phyloP scores from a whole-genome alignment of 2,797 vertebrate genomes.

The Spinus olivaceus region DNA sequence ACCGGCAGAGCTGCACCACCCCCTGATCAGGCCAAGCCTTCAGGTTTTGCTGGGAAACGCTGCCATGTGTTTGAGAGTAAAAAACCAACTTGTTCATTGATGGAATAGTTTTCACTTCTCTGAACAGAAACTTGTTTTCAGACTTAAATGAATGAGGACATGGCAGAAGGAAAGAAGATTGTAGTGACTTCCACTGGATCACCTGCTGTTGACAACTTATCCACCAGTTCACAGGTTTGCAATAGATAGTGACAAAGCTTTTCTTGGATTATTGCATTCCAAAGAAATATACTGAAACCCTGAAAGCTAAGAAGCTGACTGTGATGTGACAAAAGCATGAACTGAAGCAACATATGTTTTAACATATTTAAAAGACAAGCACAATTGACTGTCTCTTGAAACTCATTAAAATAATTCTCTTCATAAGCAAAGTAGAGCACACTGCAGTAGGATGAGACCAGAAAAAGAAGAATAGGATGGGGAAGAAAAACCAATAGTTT shows the following conservation, averaged over 20 bases:
- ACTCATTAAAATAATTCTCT: background rate
- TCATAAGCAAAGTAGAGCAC: background rate
- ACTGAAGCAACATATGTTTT: background rate
- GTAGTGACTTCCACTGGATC: background rate
- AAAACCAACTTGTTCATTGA: background rate
- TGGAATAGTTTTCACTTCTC: background rate
- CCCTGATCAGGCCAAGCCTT: background rate
- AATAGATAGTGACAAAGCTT: background rate
- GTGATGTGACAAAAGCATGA: background rate
- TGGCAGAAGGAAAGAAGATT: background rate
- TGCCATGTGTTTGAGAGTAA: background rate
- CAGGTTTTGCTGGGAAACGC: background rate
- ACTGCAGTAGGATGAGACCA: background rate
- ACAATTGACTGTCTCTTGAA: background rate
- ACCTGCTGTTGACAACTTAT: background rate
- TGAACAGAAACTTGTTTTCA: background rate
- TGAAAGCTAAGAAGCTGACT: background rate
- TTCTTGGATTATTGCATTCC: background rate
- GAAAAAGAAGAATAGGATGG: background rate
- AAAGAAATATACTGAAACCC: background rate
- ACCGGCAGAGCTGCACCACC: background rate
- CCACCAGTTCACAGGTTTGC: background rate
- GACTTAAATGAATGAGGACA: background rate
- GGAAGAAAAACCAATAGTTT: background rate
- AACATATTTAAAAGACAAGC: background rate